These are phyloP conservation scores for Chrysolina oricalcia DNA, from an alignment of 2,888 invertebrate species.

Conservation along the genomic window DNA sequence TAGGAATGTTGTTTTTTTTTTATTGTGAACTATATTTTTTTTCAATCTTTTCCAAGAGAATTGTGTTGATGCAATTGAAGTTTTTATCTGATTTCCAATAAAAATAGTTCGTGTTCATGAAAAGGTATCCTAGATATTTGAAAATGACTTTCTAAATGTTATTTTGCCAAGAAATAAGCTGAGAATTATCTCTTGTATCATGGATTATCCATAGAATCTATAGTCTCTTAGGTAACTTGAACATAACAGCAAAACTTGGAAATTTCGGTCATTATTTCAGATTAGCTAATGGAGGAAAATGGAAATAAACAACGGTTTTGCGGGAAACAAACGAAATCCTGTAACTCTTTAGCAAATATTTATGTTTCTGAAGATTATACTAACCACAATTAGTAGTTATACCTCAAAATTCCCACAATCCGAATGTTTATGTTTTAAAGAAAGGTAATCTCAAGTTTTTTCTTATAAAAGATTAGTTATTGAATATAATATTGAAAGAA, in stretches of 20 bases:
- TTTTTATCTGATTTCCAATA: no score
- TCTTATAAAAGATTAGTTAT: background rate
- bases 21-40: no score
- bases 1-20: no score
- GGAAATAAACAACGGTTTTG: background rate
- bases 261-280: slow-evolving; percentile 18
- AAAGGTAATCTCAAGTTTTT: background rate
- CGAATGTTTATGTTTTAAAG: background rate
- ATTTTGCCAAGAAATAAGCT: no score
- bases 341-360: slow-evolving; percentile 9
- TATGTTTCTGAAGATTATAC: background rate
- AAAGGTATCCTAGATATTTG: no score
- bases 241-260: background rate
- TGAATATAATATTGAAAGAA: no score
- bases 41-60: no score
- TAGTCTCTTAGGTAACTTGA: background rate
- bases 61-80: no score
- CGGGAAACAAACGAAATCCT: slow-evolving; percentile 9
- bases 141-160: no score
- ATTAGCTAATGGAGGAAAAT: background rate
- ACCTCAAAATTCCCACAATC: background rate
- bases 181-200: no score
- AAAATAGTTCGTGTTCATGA: no score
- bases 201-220: no score
- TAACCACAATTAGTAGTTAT: slow-evolving; percentile 11